These are phyloP conservation scores for Probaryconus sp. DNA, from an alignment of 1,140 invertebrate genomes.

Conservation along the genomic window DNA sequence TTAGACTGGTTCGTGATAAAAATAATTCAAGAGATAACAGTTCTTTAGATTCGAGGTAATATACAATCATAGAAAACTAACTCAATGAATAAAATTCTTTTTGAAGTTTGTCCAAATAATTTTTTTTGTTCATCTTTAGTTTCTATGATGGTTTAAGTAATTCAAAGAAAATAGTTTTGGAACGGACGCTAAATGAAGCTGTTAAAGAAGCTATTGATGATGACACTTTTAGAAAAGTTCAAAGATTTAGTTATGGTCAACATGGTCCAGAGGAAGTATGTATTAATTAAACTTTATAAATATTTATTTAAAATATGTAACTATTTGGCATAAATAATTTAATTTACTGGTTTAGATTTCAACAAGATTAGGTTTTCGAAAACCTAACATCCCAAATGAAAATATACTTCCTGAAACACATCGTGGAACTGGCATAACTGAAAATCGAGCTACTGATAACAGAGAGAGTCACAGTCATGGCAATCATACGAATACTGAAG, in stretches of 20 bases:
- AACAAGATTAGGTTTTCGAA: slow-evolving; percentile 71
- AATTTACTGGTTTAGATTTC: slow-evolving; percentile 78
- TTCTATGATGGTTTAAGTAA: slow-evolving; percentile 71
- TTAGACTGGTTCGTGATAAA: slow-evolving; percentile 83
- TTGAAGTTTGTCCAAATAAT: no score
- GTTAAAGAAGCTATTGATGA: slow-evolving; percentile 83
- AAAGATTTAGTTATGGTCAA: slow-evolving; percentile 84
- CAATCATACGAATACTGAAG: slow-evolving; percentile 68
- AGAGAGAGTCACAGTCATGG: slow-evolving; percentile 44
- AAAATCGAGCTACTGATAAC: slow-evolving; percentile 41
- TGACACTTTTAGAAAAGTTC: slow-evolving; percentile 83
- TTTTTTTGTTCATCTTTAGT: slow-evolving; percentile 46
- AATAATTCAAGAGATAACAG: slow-evolving; percentile 76
- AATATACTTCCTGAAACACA: slow-evolving; percentile 8
- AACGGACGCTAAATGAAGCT: slow-evolving; percentile 79
- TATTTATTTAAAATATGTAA: neutral
- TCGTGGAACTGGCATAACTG: slow-evolving; percentile 3
- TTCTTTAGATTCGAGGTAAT: slow-evolving; percentile 71
- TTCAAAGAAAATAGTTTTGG: slow-evolving; percentile 68
- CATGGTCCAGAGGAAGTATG: slow-evolving; percentile 82
- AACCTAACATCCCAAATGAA: slow-evolving; percentile 20
- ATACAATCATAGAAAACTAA: slow-evolving; percentile 1
- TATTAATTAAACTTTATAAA: no score
- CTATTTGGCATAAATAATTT: neutral
- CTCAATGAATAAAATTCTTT: slow-evolving; percentile 1